Evolutionary conservation across 2,113 vertebrate genomes (phyloP).

Genomic region (Willisornis vidua): DNA sequence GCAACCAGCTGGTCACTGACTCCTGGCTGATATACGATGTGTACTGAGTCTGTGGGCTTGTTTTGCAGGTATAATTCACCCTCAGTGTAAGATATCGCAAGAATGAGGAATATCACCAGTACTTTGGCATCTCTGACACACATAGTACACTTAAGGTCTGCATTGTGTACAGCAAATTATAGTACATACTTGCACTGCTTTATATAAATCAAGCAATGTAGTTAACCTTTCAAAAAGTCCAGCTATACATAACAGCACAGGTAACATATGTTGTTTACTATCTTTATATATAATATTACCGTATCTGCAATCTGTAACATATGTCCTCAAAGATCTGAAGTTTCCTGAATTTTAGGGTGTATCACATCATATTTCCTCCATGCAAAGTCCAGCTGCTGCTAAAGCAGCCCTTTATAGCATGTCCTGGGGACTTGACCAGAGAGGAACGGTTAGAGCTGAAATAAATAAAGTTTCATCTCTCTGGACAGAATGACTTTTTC

Average conservation of each 20-base stretch:
- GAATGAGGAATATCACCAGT: background rate
- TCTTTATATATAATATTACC: background rate
- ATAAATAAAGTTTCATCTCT: background rate
- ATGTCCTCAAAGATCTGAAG: background rate
- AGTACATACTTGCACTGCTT: background rate
- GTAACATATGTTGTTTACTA: background rate
- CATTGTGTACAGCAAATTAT: background rate
- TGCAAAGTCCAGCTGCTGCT: background rate
- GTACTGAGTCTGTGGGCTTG: background rate
- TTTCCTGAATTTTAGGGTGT: background rate
- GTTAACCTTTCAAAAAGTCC: background rate
- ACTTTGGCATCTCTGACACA: background rate
- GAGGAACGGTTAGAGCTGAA: background rate
- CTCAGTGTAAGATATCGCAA: accelerated
- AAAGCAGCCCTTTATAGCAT: background rate
- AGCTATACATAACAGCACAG: background rate
- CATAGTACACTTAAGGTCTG: background rate
- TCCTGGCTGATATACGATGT: background rate
- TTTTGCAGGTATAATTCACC: background rate
- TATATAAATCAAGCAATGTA: background rate
- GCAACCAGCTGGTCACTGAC: background rate
- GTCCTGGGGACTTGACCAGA: background rate
- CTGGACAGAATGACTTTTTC: background rate
- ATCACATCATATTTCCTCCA: background rate
- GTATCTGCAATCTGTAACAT: background rate